A percentile compares a stretch with the other conserved stretches of the same genome.
phyloP scores from a whole-genome alignment of 2,797 vertebrate species.

The Phalloptychus januarius region DNA sequence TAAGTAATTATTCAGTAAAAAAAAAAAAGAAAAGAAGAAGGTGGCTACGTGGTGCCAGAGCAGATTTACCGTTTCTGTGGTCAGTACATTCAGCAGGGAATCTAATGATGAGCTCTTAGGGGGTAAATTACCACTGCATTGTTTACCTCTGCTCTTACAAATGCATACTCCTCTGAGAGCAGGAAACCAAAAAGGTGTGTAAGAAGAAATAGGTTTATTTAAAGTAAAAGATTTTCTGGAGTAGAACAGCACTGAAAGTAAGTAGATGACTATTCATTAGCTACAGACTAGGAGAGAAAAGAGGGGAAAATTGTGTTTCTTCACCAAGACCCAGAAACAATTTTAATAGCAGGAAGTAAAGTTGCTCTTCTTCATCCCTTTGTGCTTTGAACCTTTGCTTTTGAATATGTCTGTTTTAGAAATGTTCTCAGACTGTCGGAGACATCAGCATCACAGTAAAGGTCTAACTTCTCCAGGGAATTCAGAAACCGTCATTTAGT shows the following conservation, averaged over 20 bases:
- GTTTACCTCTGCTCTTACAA: slow-evolving; percentile 66
- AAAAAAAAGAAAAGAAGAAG: slow-evolving; percentile 47
- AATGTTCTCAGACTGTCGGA: neutral
- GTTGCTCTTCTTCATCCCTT: neutral
- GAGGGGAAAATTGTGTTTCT: slow-evolving; percentile 36
- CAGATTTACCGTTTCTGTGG: slow-evolving; percentile 70
- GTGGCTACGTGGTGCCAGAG: slow-evolving; percentile 54
- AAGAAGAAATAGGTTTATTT: slow-evolving; percentile 35
- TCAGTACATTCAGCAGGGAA: slow-evolving; percentile 57
- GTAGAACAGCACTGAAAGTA: slow-evolving; percentile 31
- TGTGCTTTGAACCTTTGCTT: neutral
- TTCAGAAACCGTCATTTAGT: neutral
- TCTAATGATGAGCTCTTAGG: slow-evolving; percentile 72
- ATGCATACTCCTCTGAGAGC: slow-evolving; percentile 28
- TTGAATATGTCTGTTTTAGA: neutral
- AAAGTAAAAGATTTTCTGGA: slow-evolving; percentile 53
- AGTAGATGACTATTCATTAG: slow-evolving; percentile 54
- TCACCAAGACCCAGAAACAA: slow-evolving; percentile 11
- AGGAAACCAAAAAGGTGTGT: slow-evolving; percentile 25
- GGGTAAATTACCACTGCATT: slow-evolving; percentile 67
- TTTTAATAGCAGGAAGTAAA: neutral
- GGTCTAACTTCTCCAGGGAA: neutral
- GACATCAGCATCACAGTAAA: neutral
- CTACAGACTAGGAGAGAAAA: slow-evolving; percentile 36
- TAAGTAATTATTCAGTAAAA: slow-evolving; percentile 69